Evolutionary conservation across 53 echinoderm and acorn worm species (phyloP), one percentile per base, ranked within the genome.

Genomic region (Luidia sarsii): DNA sequence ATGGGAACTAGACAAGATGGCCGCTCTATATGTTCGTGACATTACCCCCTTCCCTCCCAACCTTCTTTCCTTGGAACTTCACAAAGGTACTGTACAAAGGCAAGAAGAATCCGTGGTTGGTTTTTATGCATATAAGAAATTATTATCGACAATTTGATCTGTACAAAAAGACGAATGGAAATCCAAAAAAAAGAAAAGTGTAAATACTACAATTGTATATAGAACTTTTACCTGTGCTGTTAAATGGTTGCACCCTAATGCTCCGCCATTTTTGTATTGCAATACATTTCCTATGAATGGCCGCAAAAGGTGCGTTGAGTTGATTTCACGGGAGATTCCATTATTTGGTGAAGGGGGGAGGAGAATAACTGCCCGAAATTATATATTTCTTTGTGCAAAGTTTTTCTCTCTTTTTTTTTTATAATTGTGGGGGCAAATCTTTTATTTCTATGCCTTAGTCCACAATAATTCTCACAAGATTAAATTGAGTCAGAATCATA

Each of bases 241-340:
- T 45, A 35, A 38, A 56, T 72, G 72, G 56, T 72, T 14, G 72
- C 56, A 56, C 72, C 72, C 33, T 6, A 20, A 14, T 63, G n/a
- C 6, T 63, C 6, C 33, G 25, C 61, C 71, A 71, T 71, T 71
- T n/a, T 72, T 72, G 72, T 72, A 72, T 55, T 56, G 72, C 72
- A 36, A 72, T 55, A 37, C 31, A 41, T 41, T n/a, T 70, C 52
- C 52, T 55, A 72, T 72, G 55, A 55, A 66, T 50, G 32, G 72
- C 11, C n/a, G 72, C n/a, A 24, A 55, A 32, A 27, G 71, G 72
- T 72, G 72, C 55, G 19, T 72, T 15, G 31, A 50, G 23, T 72
- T 72, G 36, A 57, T 72, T 56, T 72, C 32, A 13, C 34, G 57
- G 36, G 72, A 72, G 72, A 72, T 55, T 53, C 35, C 35, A 39